Percentiles rank a stretch among this genome's conserved stretches.
These are phyloP conservation scores for Idaea straminata DNA, from an alignment of 2,888 invertebrate species.

Conservation along the genomic window DNA sequence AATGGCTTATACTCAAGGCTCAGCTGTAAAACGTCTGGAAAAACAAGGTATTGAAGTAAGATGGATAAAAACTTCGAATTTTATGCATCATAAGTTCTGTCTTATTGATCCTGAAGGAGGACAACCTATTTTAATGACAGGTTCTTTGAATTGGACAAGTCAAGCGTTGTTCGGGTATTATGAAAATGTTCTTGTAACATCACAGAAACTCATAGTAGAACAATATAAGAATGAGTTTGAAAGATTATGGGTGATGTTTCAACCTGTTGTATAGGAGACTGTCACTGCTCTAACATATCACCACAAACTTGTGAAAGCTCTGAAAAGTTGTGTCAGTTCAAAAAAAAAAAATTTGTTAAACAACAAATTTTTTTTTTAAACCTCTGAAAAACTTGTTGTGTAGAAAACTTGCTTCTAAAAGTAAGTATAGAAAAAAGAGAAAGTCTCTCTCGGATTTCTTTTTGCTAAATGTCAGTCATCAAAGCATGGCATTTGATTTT, in stretches of 20 bases:
- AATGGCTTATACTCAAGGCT: constrained; percentile 69
- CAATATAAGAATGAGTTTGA: constrained; percentile 80
- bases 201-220: constrained; percentile 69
- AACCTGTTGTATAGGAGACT: constrained; percentile 44
- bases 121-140: constrained; percentile 71
- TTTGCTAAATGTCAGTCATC: no score
- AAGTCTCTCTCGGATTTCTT: no score
- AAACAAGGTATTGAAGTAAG: constrained; percentile 77
- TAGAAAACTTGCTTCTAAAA: no score
- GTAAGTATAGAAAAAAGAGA: no score
- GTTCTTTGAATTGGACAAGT: constrained; percentile 88
- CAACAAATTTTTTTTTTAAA: no score
- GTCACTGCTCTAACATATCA: background rate
- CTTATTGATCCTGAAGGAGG: constrained; percentile 75
- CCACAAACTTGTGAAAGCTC: no score
- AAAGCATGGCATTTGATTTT: no score
- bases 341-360: no score
- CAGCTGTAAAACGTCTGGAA: constrained; percentile 50
- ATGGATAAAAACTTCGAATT: constrained; percentile 70
- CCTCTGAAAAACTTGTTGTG: no score
- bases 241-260: constrained; percentile 77
- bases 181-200: constrained; percentile 83
- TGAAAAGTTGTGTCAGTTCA: no score
- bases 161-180: constrained; percentile 84
- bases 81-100: constrained; percentile 91